Evolutionary conservation across 2,113 vertebrate species (phyloP).

Genomic region (Trinectes maculatus): DNA sequence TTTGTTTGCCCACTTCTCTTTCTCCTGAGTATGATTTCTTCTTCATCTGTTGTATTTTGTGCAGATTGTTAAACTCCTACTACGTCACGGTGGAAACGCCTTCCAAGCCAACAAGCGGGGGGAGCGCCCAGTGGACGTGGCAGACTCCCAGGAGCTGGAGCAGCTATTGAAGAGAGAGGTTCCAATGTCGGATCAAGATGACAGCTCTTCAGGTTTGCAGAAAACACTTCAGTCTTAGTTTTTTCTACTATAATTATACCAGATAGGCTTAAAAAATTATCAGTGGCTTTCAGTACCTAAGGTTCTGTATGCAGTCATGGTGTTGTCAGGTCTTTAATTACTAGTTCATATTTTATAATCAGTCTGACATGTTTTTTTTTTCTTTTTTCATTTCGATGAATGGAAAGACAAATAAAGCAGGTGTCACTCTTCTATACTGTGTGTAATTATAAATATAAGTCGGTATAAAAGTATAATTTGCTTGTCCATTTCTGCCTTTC

Average conservation of each 20-base stretch:
- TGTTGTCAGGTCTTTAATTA: neutral
- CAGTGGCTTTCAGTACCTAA: neutral
- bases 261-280: neutral
- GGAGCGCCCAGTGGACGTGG: slow-evolving; percentile 96
- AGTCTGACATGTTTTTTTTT: neutral
- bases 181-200: slow-evolving; percentile 91
- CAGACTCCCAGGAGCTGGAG: slow-evolving; percentile 95
- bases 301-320: neutral
- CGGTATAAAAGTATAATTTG: neutral
- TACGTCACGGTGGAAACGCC: slow-evolving; percentile 94
- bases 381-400: neutral
- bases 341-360: neutral
- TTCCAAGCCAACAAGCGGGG: slow-evolving; percentile 97
- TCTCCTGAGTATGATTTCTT: neutral
- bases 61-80: slow-evolving; percentile 96
- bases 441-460: too few relatives aligned
- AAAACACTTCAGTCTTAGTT: neutral
- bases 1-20: neutral
- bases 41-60: slow-evolving; percentile 6
- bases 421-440: too few relatives aligned
- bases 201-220: slow-evolving; percentile 91
- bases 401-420: neutral
- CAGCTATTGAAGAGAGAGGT: slow-evolving; percentile 92
- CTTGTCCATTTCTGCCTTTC: slow-evolving; percentile 22
- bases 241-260: neutral